Evolutionary conservation across 2,797 vertebrate species (phyloP), one percentile per base, ranked within the genome.

Genomic region (Merluccius polli): DNA sequence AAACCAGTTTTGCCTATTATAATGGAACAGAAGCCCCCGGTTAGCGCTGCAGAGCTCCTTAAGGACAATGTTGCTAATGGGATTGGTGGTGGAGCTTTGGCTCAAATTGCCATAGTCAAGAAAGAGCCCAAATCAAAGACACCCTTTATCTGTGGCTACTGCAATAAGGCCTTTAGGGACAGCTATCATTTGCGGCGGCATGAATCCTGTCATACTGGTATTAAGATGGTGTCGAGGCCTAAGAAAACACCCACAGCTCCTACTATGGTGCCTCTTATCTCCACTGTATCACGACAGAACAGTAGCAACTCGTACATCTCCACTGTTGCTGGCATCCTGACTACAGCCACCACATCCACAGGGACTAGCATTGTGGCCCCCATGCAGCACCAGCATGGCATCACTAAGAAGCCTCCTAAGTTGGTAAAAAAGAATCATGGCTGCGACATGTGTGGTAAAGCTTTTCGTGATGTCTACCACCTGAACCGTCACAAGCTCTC

Each of bases 361-460:
- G 84, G 90, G 38, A 80, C 89, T 1, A 90, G 93, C 69, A 73
- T 92, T 68, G 93, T 94, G 93, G 89, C 89, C 0, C 73, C 88
- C 33, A 85, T 94, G 85, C 89, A 88, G 32, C 89, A 90, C 74
- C 90, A 91, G 38, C 89, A 73, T 1, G 4, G 93, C 90, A 86
- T 86, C 13, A 95, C 94, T 78, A 98, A 98, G 93, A 98, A 98
- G 87, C 95, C 96, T 71, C 95, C 96, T 80, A 98, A 98, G 87
- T 96, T 95, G 0, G 96, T 98, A 75, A 98, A 98, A 93, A 99
- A 99, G 92, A 99, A 99, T 87, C 97, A 98, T 0, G 97, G 96
- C 71, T 99, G 97, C 7, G 97, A 99, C 89, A 98, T 98, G 96
- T 99, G 97, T 2, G 97, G 97, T 1, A 99, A 99, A 90, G 97